Percentiles rank a stretch among this genome's conserved stretches.
Conservation (phyloP, 2,888 invertebrate genomes). For the Perizoma flavofasciatum region DNA sequence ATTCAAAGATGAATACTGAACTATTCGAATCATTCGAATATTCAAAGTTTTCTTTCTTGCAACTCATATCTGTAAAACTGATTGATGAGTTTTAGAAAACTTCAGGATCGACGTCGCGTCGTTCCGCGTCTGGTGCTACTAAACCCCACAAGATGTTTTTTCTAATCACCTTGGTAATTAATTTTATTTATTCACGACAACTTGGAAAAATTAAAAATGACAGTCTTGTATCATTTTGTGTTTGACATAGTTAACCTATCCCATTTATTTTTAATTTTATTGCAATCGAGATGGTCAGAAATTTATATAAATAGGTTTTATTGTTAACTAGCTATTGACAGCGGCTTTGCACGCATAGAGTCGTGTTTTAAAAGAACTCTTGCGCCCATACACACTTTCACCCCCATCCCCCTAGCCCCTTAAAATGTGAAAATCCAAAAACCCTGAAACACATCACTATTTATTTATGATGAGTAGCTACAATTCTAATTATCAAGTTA, state of each 20-base stretch:
- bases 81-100: neutral
- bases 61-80: constrained; percentile 25
- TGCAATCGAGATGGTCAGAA: constrained; percentile 11
- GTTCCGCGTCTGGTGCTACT: neutral
- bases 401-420: no score
- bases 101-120: neutral
- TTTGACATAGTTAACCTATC: neutral
- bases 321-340: neutral
- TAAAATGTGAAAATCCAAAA: no score
- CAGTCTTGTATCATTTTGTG: neutral
- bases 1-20: constrained; percentile 52
- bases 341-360: no score
- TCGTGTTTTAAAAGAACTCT: no score
- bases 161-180: constrained; percentile 58
- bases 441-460: no score
- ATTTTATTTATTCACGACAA: constrained; percentile 48
- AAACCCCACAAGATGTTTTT: constrained; percentile 28
- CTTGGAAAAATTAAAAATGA: constrained; percentile 13
- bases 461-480: no score
- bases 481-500: no score
- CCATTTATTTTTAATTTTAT: neutral
- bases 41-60: constrained; percentile 39
- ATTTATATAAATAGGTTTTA: constrained; percentile 3
- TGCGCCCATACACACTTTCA: no score
- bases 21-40: constrained; percentile 44